phyloP scores from a whole-genome alignment of 2,797 vertebrate species.

The Danionella dracula region DNA sequence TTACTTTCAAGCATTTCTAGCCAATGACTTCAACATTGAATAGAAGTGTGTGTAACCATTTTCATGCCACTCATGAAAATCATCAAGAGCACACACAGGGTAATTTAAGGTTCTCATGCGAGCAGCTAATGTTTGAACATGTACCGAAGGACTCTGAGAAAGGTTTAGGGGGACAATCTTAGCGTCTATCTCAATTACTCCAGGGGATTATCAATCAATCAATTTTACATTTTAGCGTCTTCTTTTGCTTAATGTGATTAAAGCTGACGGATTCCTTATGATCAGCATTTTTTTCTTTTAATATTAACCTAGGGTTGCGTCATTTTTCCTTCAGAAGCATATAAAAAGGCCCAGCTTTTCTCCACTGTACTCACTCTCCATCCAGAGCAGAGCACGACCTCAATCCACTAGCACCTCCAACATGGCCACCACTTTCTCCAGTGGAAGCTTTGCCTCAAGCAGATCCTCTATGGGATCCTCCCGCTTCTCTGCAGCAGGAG shows the following conservation, averaged over 20 bases:
- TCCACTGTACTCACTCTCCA: slow-evolving; percentile 13
- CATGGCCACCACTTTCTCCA: slow-evolving; percentile 30
- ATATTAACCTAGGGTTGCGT: not conserved
- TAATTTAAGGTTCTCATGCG: not conserved
- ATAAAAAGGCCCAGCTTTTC: slow-evolving; percentile 11
- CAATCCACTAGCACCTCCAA: not conserved
- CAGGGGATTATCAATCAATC: not conserved
- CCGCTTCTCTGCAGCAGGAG: slow-evolving; percentile 16
- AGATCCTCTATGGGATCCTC: slow-evolving; percentile 22
- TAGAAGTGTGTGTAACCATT: too few species aligned
- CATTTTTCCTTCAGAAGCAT: not conserved
- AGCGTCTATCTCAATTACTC: not conserved
- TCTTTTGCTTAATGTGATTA: not conserved
- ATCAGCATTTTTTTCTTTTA: not conserved
- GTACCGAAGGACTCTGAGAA: not conserved
- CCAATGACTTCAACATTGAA: too few species aligned
- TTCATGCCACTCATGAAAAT: too few species aligned
- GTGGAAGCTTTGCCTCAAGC: slow-evolving; percentile 8
- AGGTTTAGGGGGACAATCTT: not conserved
- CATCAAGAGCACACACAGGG: too few species aligned
- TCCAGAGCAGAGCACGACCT: slow-evolving; percentile 11
- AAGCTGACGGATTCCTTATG: not conserved
- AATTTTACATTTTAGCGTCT: not conserved
- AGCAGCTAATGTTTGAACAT: not conserved
- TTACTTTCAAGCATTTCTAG: too few species aligned